These are phyloP conservation scores for Drosophila aff. DNA, from an alignment of 1,140 invertebrate species.

Conservation along the genomic window DNA sequence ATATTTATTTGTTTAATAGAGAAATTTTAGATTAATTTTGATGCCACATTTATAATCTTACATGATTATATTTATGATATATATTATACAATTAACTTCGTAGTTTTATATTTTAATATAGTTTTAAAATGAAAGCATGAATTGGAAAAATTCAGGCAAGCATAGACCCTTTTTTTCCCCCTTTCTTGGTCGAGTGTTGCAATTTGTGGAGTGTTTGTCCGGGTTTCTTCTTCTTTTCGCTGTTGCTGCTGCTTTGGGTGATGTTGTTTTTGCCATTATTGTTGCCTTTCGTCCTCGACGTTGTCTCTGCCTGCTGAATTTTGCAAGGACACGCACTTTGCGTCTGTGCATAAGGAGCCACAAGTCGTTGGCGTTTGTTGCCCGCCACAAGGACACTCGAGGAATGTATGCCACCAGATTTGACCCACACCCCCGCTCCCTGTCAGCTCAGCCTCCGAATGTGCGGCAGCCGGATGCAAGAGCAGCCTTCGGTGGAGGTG, in stretches of 20 bases:
- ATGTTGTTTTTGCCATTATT: constrained; percentile 29
- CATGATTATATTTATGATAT: not conserved
- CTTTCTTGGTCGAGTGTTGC: constrained; percentile 18
- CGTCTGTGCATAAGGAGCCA: constrained; percentile 46
- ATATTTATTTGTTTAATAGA: not conserved
- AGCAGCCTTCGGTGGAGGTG: constrained; percentile 56
- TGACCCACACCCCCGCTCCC: not conserved
- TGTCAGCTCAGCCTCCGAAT: constrained; percentile 11
- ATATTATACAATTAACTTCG: not conserved
- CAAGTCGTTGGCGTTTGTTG: constrained; percentile 59
- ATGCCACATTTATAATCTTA: no score
- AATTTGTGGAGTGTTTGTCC: constrained; percentile 51
- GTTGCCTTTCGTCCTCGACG: constrained; percentile 55
- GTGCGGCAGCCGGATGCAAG: constrained; percentile 30
- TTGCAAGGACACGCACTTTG: constrained; percentile 60
- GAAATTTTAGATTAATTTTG: no score
- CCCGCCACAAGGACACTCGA: constrained; percentile 58
- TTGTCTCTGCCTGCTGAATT: constrained; percentile 54
- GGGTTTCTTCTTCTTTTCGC: constrained; percentile 4
- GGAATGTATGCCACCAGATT: constrained; percentile 44
- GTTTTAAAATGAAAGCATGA: not conserved
- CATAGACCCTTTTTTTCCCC: not conserved
- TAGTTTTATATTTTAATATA: not conserved
- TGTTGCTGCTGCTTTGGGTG: constrained; percentile 1
- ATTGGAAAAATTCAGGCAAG: not conserved